Evolutionary conservation across 2,888 invertebrate genomes (phyloP), one percentile per base, ranked within the genome.

Genomic region (Acholoe squamosa): DNA sequence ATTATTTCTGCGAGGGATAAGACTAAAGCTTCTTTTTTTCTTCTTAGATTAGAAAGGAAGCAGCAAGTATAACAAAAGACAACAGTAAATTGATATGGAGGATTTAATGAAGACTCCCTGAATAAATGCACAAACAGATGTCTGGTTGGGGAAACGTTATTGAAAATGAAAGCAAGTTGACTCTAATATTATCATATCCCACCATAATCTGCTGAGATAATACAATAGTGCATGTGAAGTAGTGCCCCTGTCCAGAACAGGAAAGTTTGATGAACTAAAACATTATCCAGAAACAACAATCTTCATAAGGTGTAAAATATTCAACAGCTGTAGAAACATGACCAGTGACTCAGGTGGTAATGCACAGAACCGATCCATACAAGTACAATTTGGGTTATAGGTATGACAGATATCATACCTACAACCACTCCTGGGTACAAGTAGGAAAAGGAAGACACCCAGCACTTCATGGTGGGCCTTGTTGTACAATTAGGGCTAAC

Each of bases 121-220:
- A 61, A 61, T 61, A 61, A 61, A 61, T 61, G 61, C 19, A 61
- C n/a, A 61, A 61, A 61, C n/a, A 61, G 61, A 61, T 19, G 61
- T 61, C 22, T 61, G 61, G 61, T 19, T 61, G 61, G 61, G n/a
- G 19, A 61, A 61, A 61, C 22, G 22, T 7, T 61, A 61, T 61
- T 3, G 22, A n/a, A n/a, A 61, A n/a, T 61, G 22, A n/a, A 61
- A 19, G n/a, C 1, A n/a, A 3, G n/a, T 61, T 19, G 19, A 61
- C 61, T n/a, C 61, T 61, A 43, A 43, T 7, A 7, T 7, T 43
- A 43, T 7, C 10, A 43, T 43, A 43, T 43, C 43, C 43, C 43
- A 43, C 43, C 43, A 61, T n/a, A 61, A 19, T 61, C 61, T 61
- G n/a, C n/a, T 61, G 61, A 61, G 61, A 61, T 61, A 61, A 61